phyloP scores from a whole-genome alignment of 1,140 invertebrate genomes.

The Aphelenchoides besseyi region DNA sequence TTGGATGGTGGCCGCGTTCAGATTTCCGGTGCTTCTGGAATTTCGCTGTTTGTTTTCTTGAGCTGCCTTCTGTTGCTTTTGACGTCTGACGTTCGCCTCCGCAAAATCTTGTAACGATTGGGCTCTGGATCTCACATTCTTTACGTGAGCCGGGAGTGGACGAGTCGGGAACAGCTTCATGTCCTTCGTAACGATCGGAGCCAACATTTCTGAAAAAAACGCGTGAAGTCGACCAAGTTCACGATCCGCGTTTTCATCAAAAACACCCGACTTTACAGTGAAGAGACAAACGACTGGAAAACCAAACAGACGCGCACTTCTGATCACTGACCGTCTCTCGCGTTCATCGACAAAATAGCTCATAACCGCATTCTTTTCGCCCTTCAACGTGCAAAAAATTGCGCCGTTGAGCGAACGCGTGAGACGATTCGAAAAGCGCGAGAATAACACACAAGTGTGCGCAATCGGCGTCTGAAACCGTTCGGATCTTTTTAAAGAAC shows the following conservation, averaged over 20 bases:
- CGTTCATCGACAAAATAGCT: too few species aligned
- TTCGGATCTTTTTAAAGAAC: background rate
- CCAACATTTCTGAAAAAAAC: constrained; percentile 27
- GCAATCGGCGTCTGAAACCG: too few species aligned
- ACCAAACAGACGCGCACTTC: background rate
- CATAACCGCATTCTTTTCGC: too few species aligned
- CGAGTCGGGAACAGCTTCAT: constrained; percentile 33
- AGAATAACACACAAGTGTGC: too few species aligned
- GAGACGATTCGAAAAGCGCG: too few species aligned
- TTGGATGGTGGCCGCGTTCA: background rate
- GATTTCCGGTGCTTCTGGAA: constrained; percentile 26
- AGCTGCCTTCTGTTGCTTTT: constrained; percentile 25
- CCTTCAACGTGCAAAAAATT: too few species aligned
- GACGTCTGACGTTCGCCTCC: constrained; percentile 13
- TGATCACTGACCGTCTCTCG: background rate
- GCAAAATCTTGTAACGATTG: constrained; percentile 37
- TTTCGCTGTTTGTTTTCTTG: constrained; percentile 29
- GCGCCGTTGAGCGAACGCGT: too few species aligned
- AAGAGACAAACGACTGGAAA: background rate
- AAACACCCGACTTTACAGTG: background rate
- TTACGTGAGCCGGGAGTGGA: constrained; percentile 22
- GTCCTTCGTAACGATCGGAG: constrained; percentile 37
- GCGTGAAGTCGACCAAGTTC: background rate
- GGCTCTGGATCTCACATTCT: constrained; percentile 34
- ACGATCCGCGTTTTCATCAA: background rate